These are phyloP conservation scores for Sminthurinus aureus DNA, from an alignment of 2,888 invertebrate genomes.

Conservation along the genomic window DNA sequence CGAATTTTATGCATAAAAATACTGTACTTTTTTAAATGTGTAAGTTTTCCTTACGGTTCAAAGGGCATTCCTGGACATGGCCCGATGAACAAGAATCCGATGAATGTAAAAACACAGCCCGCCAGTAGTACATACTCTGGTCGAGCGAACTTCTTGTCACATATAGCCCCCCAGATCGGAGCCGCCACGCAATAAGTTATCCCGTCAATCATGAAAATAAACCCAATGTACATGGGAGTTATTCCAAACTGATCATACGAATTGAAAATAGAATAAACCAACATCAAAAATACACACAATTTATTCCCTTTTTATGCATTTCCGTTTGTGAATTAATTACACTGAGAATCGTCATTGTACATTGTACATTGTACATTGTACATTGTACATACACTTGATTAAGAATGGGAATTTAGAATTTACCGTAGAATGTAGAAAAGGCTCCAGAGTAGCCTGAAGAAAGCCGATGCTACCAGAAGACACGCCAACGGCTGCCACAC, in stretches of 20 bases:
- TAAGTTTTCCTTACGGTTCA: slow-evolving; percentile 65
- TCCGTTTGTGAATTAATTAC: no score
- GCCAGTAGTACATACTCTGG: slow-evolving; percentile 75
- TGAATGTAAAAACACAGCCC: slow-evolving; percentile 73
- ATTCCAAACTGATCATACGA: slow-evolving; percentile 57
- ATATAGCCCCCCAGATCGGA: slow-evolving; percentile 79
- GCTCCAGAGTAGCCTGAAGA: slow-evolving; percentile 86
- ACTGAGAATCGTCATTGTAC: not conserved
- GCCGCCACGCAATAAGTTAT: slow-evolving; percentile 6
- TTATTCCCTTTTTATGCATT: no score
- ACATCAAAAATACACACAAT: no score
- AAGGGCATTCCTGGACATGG: slow-evolving; percentile 79
- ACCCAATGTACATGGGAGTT: slow-evolving; percentile 60
- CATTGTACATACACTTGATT: no score
- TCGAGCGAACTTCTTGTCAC: slow-evolving; percentile 78
- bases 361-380: no score
- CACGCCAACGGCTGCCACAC: slow-evolving; percentile 66
- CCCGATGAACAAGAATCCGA: slow-evolving; percentile 78
- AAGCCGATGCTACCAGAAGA: slow-evolving; percentile 87
- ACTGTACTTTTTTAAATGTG: not conserved
- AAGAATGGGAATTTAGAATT: no score
- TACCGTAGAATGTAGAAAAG: slow-evolving; percentile 73
- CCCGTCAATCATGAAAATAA: slow-evolving; percentile 73
- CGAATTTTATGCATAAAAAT: no score
- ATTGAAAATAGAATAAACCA: no score